Base-by-base conservation (phyloP, 1,140 invertebrate genomes). In the Drosophila bocki region DNA sequence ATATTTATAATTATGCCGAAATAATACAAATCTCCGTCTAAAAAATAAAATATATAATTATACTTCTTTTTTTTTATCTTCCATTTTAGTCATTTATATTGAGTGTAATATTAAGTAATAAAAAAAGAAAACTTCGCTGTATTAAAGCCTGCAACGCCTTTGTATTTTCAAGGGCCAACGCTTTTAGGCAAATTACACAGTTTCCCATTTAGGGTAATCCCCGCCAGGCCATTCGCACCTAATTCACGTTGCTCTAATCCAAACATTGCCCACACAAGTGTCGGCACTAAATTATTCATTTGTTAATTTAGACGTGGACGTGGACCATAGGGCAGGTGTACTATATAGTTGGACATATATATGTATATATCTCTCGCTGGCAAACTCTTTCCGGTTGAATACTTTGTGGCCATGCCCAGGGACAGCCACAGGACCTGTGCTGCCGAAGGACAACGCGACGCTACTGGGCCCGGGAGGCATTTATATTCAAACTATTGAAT, bases 251-350 rank as follows among this genome's bases (percentile, higher is more conserved):
- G 85, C 68, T 75, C 71, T 80, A 84, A 78, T 81, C 64, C 74
- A 76, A 90, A 80, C 84, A 78, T 81, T 78, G 84, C 65, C 84
- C 80, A 70, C 69, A 82, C 82, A 88, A 87, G 77, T 84, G 78
- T 88, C 78, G 51, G 41, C 70, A 84, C 85, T 88, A 84, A 88
- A 88, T 88, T 82, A 88, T 88, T 88, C 75, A 88, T 88, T 88
- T 88, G 85, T 90, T 88, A 88, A 88, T 88, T 88, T 88, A 79
- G 85, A 88, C 85, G 80, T 65, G 69, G 68, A 65, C 57, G 19
- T 56, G 19, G 29, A 19, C 59, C 44, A 13, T 32, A 32, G 47
- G n/a, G 9, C 29, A 51, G 50, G 29, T 17, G 29, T 51, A 33
- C 50, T 51, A 17, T 19, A 45, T 32, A 29, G n/a, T n/a, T n/a